A percentile compares a stretch with the other conserved stretches of the same genome.
Conservation (phyloP, 2,113 vertebrate species). For the Urocynchramus pylzowi region DNA sequence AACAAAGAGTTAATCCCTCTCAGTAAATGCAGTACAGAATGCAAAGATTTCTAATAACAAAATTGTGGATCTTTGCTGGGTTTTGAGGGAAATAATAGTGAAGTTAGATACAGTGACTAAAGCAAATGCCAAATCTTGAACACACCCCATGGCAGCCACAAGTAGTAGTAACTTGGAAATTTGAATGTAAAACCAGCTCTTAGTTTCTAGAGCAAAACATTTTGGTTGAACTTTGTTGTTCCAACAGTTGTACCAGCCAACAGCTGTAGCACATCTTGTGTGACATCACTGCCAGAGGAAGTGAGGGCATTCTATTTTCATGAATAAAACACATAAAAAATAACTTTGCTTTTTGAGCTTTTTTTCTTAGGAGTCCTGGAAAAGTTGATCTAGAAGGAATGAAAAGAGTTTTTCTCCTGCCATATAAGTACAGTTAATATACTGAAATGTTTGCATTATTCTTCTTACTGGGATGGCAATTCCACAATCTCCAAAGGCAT, state of each 20-base stretch:
- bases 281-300: not conserved
- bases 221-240: not conserved
- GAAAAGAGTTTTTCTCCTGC: not conserved
- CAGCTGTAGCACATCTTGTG: not conserved
- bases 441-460: not conserved
- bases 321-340: not conserved
- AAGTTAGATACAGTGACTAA: constrained; percentile 23
- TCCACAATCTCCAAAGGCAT: not conserved
- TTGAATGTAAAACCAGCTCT: constrained; percentile 16
- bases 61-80: constrained; percentile 16
- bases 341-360: not conserved
- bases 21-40: constrained; percentile 60
- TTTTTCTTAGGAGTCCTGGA: not conserved
- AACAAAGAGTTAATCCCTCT: constrained; percentile 73
- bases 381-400: not conserved
- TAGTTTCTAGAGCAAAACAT: not conserved
- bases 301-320: not conserved
- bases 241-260: not conserved
- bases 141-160: not conserved
- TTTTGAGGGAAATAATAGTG: not conserved
- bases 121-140: constrained; percentile 30
- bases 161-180: constrained; percentile 22
- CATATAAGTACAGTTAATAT: not conserved
- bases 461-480: not conserved
- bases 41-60: constrained; percentile 39